Evolutionary conservation across 2,797 vertebrate species (phyloP), one percentile per base, ranked within the genome.

Genomic region (Gambelia wislizenii): DNA sequence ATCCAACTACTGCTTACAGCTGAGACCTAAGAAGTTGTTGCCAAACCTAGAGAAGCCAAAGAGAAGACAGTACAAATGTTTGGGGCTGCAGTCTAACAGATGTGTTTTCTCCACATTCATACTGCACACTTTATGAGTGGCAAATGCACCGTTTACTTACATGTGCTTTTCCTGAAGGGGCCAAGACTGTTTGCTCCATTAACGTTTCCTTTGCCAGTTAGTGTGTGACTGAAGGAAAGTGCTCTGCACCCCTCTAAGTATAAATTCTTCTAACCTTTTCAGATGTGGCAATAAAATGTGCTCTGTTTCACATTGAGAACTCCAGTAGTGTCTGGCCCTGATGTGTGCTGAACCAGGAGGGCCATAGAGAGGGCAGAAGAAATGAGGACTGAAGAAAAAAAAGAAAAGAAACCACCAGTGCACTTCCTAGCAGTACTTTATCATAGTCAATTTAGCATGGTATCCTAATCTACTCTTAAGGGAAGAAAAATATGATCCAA

Each of bases 251-350:
- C 70, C 30, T 25, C 4, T 44, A 77, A 54, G 42, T 67, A 77
- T 79, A 47, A 84, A 88, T n/a, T 89, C 59, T 59, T 79, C 85
- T 90, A 86, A 12, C 0, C 0, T 80, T 74, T 86, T 69, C 67
- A 64, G 18, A 85, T 0, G 16, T 85, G 76, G 14, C 18, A 54
- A 76, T 88, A 82, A 89, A 93, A 76, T 44, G 42, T 7, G 0
- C 33, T 49, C 7, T 52, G 59, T 90, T 93, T 93, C 52, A 81
- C 49, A 69, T 87, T n/a, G 83, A 16, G 39, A 77, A 59, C 67
- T 89, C n/a, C 10, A 82, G 16, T 18, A 72, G 5, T 27, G 7
- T 39, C 27, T 86, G 67, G 10, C 10, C 4, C 33, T 81, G 72
- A 69, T 39, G 76, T 85, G 14, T 52, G 47, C 30, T 69, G 94